Evolutionary conservation across 2,113 vertebrate species (phyloP).

Genomic region (Strix uralensis): DNA sequence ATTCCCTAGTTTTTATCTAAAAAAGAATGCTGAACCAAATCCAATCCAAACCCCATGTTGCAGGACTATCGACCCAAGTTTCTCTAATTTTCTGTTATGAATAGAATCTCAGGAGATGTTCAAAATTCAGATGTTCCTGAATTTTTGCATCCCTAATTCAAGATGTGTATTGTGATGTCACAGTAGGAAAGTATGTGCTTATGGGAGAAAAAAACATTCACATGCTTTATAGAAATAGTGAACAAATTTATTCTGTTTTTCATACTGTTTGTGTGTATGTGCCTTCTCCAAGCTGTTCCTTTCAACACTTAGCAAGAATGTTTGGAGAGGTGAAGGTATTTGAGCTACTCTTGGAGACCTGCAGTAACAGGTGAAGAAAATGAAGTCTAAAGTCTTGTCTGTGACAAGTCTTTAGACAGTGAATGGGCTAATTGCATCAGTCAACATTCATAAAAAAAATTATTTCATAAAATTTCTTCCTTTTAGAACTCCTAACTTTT

Average conservation of each 20-base stretch:
- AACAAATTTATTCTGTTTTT: neutral
- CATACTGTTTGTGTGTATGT: neutral
- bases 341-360: neutral
- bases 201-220: neutral
- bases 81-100: neutral
- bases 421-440: neutral
- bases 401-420: neutral
- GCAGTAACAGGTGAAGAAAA: neutral
- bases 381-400: neutral
- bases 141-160: neutral
- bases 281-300: neutral
- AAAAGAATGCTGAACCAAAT: neutral
- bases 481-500: neutral
- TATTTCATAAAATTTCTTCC: neutral
- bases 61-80: neutral
- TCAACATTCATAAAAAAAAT: neutral
- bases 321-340: neutral
- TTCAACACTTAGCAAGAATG: neutral
- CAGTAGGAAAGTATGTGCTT: neutral
- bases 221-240: neutral
- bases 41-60: neutral
- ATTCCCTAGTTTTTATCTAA: neutral
- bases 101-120: neutral
- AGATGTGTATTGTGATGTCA: neutral
- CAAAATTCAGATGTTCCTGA: neutral